Conservation (phyloP, 2,113 vertebrate genomes). For the Zosterops pallidus region DNA sequence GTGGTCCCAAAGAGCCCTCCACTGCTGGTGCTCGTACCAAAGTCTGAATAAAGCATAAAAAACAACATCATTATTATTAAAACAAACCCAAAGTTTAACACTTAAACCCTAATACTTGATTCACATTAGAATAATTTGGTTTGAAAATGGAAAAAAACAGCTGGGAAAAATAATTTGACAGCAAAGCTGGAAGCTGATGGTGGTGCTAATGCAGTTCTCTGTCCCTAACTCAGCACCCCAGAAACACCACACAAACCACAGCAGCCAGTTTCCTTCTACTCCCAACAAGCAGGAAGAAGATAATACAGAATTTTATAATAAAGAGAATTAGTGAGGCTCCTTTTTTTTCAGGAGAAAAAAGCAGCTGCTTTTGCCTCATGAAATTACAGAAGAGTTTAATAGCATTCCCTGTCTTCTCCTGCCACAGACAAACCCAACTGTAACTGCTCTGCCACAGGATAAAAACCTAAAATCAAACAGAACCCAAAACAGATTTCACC, state of each 20-base stretch:
- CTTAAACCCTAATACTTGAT: neutral
- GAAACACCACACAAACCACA: neutral
- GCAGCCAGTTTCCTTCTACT: neutral
- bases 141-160: neutral
- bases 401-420: neutral
- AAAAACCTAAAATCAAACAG: neutral
- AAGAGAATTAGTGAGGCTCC: neutral
- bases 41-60: slow-evolving; percentile 72
- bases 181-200: neutral
- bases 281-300: fast-evolving
- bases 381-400: neutral
- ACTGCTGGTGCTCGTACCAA: slow-evolving; percentile 90
- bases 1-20: slow-evolving; percentile 93
- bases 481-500: too few relatives aligned
- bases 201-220: neutral
- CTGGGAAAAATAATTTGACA: neutral
- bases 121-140: neutral
- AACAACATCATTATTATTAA: neutral
- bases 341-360: neutral
- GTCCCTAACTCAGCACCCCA: neutral
- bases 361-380: neutral
- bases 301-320: fast-evolving
- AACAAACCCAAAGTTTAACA: neutral
- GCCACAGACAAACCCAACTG: neutral
- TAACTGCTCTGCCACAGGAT: neutral